Evolutionary conservation across 2,113 vertebrate genomes (phyloP), one percentile per base, ranked within the genome.

Genomic region (Crotalus horridus): DNA sequence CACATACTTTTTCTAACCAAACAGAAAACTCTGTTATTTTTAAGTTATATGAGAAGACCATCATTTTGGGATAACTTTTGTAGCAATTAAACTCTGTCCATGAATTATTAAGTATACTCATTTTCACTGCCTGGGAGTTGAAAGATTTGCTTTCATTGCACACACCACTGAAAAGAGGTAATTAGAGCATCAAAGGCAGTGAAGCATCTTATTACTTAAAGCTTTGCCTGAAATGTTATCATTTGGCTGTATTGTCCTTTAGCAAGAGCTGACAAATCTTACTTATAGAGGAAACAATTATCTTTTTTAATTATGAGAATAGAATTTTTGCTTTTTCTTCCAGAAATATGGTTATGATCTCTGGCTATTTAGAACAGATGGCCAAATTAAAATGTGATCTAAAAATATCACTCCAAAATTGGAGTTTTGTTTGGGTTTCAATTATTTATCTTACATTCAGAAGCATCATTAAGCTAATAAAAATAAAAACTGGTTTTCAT

Each of bases 151-250:
- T 96, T 92, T 95, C 94, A 81, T 95, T 89, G 61, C 92, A 91
- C 87, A 94, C 93, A 89, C 5, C 33, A 55, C 92, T 93, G 61
- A 96, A 95, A 97, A 95, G 94, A 95, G 91, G 95, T 96, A 96
- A 97, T 97, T 96, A 97, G 96, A 97, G 96, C 95, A 96, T 94
- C 94, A 96, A 96, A 97, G 95, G 95, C 96, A 96, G 58, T 95
- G 96, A 96, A 97, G 96, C 96, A 92, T 96, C 95, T 20, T 90
- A 90, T 93, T 95, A 94, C 94, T 95, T 96, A 90, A 92, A 95
- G 91, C 93, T 96, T 93, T 94, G 48, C 93, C 92, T 90, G 93
- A 95, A 97, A 97, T 89, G 53, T 87, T 61, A 81, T 93, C 88
- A 24, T 95, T 97, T 85, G 58, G 39, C 92, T 93, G 87, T 87